Evolutionary conservation across 2,113 vertebrate species (phyloP).

Genomic region (Tauraco erythrolophus): DNA sequence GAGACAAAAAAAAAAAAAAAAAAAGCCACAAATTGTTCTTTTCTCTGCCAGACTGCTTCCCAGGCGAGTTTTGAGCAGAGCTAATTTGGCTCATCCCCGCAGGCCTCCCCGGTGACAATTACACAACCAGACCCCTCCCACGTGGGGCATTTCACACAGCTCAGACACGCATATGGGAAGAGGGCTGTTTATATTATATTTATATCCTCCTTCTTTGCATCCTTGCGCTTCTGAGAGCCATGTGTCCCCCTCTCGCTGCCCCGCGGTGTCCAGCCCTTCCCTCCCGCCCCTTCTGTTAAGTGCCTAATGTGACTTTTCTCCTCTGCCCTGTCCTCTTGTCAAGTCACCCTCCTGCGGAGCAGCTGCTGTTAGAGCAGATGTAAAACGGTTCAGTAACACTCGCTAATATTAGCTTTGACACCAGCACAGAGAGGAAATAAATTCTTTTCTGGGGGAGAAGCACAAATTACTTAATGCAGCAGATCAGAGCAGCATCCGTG

Average conservation of each 20-base stretch:
- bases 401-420: constrained; percentile 31
- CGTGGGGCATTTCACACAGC: background rate
- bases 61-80: background rate
- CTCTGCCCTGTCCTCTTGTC: constrained; percentile 32
- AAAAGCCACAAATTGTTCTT: constrained; percentile 7
- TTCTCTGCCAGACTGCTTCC: background rate
- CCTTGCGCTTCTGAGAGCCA: background rate
- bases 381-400: constrained; percentile 34
- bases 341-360: constrained; percentile 8
- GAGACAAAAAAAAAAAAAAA: background rate
- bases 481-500: constrained; percentile 19
- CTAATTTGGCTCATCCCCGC: background rate
- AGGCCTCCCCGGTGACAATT: background rate
- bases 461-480: constrained; percentile 48
- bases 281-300: background rate
- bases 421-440: constrained; percentile 35
- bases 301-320: constrained; percentile 9
- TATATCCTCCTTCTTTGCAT: background rate
- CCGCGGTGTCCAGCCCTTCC: background rate
- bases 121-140: background rate
- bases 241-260: background rate
- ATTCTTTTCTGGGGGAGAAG: constrained; percentile 46
- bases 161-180: background rate
- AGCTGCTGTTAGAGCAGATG: constrained; percentile 51
- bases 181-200: background rate